Base-by-base conservation (phyloP, 1,140 invertebrate genomes). In the Drosophila pandora region DNA sequence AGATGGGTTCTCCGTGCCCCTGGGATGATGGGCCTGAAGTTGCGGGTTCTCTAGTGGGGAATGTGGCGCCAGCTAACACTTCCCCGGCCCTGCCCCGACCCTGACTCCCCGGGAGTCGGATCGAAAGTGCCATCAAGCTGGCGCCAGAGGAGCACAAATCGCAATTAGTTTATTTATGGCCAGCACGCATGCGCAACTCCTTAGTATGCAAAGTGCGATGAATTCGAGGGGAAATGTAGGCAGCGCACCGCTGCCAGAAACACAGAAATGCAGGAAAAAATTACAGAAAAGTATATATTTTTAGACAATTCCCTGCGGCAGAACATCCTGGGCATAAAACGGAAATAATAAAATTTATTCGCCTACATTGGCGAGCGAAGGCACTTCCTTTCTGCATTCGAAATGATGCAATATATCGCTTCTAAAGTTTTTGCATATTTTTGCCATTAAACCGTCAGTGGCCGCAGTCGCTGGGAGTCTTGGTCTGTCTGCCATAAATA, bases 141-240 rank as follows among this genome's bases (percentile, higher is more conserved):
- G 72, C 72, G 73, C 73, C 59, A 43, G 70, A 50, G 59, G 65
- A 77, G 79, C 50, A 60, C 43, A 59, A 70, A 78, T 53, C 49
- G 77, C 83, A 87, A 82, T 82, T 77, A 76, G 84, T 80, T 75
- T 88, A 90, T 89, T 88, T 89, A 90, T 88, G 78, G 84, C 62
- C 68, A 32, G 74, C 61, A 69, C 75, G 87, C 76, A 84, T 57
- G 85, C 76, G 84, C 73, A 57, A 52, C 32, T 43, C 45, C 70
- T 89, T 77, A 84, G 72, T 70, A 88, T 84, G 79, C 80, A 77
- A 61, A 83, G 54, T 72, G 70, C 70, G 59, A 52, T 25, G 67
- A 60, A 64, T 62, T 68, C 61, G 12, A 32, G 21, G 53, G 21
- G 25, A 12, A 55, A 45, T 47, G 28, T 6, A 28, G 25, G 30